Evolutionary conservation across 2,797 vertebrate species (phyloP), one percentile per base, ranked within the genome.

Genomic region (Acomys russatus): DNA sequence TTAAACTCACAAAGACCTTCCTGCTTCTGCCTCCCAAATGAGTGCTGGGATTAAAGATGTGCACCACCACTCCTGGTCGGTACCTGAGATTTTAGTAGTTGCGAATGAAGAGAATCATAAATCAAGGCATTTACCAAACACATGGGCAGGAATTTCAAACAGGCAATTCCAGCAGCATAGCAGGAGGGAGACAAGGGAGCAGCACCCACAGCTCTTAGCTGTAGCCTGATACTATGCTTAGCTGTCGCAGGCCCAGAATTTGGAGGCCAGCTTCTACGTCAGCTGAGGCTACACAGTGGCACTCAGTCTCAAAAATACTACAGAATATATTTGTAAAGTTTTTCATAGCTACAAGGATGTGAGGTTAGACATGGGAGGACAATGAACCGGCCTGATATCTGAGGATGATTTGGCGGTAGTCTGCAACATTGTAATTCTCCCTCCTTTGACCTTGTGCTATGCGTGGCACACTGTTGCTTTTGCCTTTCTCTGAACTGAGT

Each of bases 41-140:
- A 68, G 10, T 68, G 64, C 64, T 85, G 3, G 44, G 82, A 14
- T 66, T 23, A 66, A 66, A 84, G 4, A 28, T 6, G 44, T 49
- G 35, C 28, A 28, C 15, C 61, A 30, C 61, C 35, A 64, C 35
- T 44, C 25, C 9, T 8, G 56, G 23, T 1, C 0, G 25, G 44
- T 83, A 49, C 38, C 17, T 87, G 33, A 56, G 22, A 87, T 71
- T 92, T 83, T 28, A 83, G n/a, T 73, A 88, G n/a, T 28, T 59
- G 70, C 33, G n/a, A 56, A 54, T 0, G 1, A 56, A 56, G 66
- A 38, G 33, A 56, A 3, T 56, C 33, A 17, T 35, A 71, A 71
- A 71, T 35, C 49, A 87, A 56, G 33, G 66, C 64, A 70, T 51
- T 68, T 68, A 68, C 17, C 25, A 84, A 33, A 33, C 44, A 33